Percentiles rank a stretch among this genome's conserved stretches.
Evolutionary conservation across 2,888 invertebrate species (phyloP).

Genomic region (Oscheius sp.): DNA sequence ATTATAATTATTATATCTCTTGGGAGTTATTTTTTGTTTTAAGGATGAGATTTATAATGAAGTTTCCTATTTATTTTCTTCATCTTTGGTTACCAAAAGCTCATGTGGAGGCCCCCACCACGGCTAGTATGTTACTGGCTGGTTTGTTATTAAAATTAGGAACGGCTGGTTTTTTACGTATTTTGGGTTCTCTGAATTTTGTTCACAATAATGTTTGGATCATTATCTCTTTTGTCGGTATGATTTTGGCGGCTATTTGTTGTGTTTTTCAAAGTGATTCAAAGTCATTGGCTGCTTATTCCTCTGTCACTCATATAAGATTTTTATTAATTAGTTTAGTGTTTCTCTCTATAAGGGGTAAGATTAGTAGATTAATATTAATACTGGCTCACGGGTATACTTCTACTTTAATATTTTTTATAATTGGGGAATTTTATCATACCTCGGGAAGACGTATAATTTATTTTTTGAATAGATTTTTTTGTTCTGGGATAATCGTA

Average conservation of each 20-base stretch:
- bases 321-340: constrained; percentile 52
- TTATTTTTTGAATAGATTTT: constrained; percentile 60
- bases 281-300: constrained; percentile 61
- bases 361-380: constrained; percentile 52
- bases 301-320: constrained; percentile 57
- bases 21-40: constrained; percentile 61
- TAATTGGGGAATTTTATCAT: constrained; percentile 59
- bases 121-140: constrained; percentile 63
- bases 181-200: constrained; percentile 58
- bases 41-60: constrained; percentile 56
- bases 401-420: constrained; percentile 58
- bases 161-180: constrained; percentile 61
- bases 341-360: constrained; percentile 52
- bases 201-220: constrained; percentile 56
- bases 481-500: constrained; percentile 56
- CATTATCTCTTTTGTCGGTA: constrained; percentile 56
- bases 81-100: constrained; percentile 75
- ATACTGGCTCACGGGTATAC: constrained; percentile 59
- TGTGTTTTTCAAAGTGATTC: constrained; percentile 63
- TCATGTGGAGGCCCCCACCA: constrained; percentile 66
- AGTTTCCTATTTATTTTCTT: constrained; percentile 76
- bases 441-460: constrained; percentile 54
- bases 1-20: constrained; percentile 56
- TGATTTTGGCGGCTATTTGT: constrained; percentile 58
- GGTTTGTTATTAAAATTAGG: constrained; percentile 63